Conservation (phyloP, 2,113 vertebrate genomes). For the Chaenogobius annularis region DNA sequence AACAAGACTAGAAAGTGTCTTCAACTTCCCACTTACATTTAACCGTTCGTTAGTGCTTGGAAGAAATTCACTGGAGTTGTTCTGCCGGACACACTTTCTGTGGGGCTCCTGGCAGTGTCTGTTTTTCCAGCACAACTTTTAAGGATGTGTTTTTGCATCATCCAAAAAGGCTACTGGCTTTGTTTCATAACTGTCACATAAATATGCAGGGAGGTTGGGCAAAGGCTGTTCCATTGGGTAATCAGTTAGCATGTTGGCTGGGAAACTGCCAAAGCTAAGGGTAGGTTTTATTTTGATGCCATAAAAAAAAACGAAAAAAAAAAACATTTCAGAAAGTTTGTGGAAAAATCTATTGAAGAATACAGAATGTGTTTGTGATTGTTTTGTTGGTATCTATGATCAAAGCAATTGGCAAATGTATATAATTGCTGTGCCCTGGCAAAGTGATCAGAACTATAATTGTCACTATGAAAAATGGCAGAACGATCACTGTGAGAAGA, state of each 20-base stretch:
- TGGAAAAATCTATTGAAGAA: not conserved
- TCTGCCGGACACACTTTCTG: slow-evolving; percentile 4
- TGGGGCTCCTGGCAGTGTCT: not conserved
- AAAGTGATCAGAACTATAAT: not conserved
- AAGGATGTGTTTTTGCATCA: slow-evolving; percentile 10
- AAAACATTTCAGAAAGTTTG: not conserved
- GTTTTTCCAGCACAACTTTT: slow-evolving; percentile 16
- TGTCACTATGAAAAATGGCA: not conserved
- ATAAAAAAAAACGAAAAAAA: not conserved
- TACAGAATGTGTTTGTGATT: not conserved
- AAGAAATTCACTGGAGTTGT: slow-evolving; percentile 30
- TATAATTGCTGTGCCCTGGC: not conserved
- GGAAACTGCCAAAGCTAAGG: not conserved
- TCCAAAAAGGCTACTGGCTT: slow-evolving; percentile 11
- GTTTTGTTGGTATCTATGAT: not conserved
- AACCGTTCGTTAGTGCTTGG: slow-evolving; percentile 33
- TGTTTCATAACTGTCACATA: slow-evolving; percentile 15
- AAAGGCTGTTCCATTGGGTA: slow-evolving; percentile 8
- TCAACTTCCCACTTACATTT: slow-evolving; percentile 38
- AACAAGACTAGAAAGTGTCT: slow-evolving; percentile 31
- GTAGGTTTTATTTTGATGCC: not conserved
- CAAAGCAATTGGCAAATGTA: not conserved
- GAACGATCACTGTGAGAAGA: not conserved
- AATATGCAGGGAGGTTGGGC: slow-evolving; percentile 1
- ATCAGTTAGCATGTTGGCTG: slow-evolving; percentile 12